A percentile compares a stretch with the other conserved stretches of the same genome.
Evolutionary conservation across 2,113 vertebrate species (phyloP).

Genomic region (Ailuropoda melanoleuca): DNA sequence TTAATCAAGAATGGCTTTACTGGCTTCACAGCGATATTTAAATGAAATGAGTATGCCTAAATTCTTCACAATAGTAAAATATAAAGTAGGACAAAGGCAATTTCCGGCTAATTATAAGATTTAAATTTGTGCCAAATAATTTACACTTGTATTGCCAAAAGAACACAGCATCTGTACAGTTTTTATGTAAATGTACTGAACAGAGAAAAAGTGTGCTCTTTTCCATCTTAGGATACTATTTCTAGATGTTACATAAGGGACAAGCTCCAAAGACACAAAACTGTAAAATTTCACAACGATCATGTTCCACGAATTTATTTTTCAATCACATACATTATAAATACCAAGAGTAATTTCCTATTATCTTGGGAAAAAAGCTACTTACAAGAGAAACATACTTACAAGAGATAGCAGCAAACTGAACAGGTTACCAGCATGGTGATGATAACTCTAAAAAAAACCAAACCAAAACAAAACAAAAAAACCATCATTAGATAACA

Average conservation of each 20-base stretch:
- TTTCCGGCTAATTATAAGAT: not conserved
- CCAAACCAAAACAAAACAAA: slow-evolving; percentile 21
- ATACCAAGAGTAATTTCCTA: not conserved
- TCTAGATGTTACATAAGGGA: not conserved
- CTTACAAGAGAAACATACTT: slow-evolving; percentile 86
- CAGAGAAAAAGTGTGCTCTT: not conserved
- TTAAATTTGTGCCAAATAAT: slow-evolving; percentile 21
- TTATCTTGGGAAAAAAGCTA: slow-evolving; percentile 33
- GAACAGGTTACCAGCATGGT: slow-evolving; percentile 97
- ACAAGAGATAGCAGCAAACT: slow-evolving; percentile 99
- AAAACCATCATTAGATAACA: not conserved
- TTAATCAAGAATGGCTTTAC: not conserved
- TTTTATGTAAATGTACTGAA: not conserved
- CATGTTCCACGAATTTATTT: not conserved
- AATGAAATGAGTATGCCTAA: not conserved
- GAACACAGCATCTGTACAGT: not conserved
- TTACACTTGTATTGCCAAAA: not conserved
- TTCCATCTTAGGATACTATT: not conserved
- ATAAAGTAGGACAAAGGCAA: not conserved
- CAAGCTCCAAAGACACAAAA: not conserved
- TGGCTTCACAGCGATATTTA: not conserved
- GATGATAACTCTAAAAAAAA: slow-evolving; percentile 91
- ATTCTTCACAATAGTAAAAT: not conserved
- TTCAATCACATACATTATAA: not conserved
- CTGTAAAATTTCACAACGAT: not conserved